Evolutionary conservation across 2,888 invertebrate genomes (phyloP), one percentile per base, ranked within the genome.

Genomic region (Brachylomia viminalis): DNA sequence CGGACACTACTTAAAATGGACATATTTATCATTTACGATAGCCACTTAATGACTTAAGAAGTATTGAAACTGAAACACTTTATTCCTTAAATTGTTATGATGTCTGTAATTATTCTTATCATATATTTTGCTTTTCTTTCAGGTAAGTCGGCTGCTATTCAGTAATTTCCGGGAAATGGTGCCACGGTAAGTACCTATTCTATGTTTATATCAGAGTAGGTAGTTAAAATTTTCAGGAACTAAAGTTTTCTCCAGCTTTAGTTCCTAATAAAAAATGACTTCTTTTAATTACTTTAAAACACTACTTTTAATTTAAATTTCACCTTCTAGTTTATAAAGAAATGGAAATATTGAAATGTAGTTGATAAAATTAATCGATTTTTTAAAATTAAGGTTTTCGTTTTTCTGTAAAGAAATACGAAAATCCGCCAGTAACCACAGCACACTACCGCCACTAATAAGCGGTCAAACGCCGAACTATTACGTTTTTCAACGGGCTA

Each of bases 361-460:
- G 17, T n/a, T n/a, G 4, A 59, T 33, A 38, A 33, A 38, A 27
- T 20, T 38, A 0, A 56, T 1, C 15, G 0, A 27, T 20, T 15
- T 10, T 27, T 30, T 13, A 27, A 5, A 38, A 33, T 33, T 33
- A 13, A 0, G n/a, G 17, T 65, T 42, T 11, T 2, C 0, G 10
- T 72, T 3, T 52, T 0, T 42, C 8, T n/a, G 33, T 2, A 27
- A 0, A 38, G 20, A 27, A 38, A 56, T n/a, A 8, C 3, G 0
- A 27, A n/a, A 56, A 30, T 5, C 1, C 0, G 0, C n/a, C 11
- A 47, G 0, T 6, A 23, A 38, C 13, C 27, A 33, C n/a, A 30
- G 71, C 59, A 59, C 89, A 86, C 81, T 89, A 83, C 47, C 72
- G 87, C 84, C 80, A 75, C 65, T 67, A 13, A 58, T 47, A 23